These are phyloP conservation scores for Gephyroberyx darwinii DNA, from an alignment of 2,797 vertebrate species.

Conservation along the genomic window DNA sequence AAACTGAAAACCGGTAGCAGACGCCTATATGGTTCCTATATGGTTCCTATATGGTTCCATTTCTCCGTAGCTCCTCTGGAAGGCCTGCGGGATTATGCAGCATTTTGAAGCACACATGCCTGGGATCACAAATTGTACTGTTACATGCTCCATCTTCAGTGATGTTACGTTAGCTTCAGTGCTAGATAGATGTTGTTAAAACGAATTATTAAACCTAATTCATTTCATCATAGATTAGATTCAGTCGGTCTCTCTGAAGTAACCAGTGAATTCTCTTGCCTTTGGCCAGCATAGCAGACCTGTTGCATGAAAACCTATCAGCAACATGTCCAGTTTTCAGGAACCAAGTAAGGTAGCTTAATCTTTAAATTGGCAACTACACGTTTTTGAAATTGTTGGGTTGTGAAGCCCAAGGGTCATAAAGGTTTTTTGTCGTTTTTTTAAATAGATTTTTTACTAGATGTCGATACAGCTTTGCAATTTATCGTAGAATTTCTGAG, in stretches of 20 bases:
- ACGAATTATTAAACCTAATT: neutral
- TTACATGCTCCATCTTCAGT: constrained; percentile 3
- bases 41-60: neutral
- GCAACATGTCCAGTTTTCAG: neutral
- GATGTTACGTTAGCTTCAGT: neutral
- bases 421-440: no score
- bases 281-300: neutral
- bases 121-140: constrained; percentile 13
- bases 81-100: constrained; percentile 12
- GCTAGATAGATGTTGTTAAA: neutral
- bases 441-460: no score
- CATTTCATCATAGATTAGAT: constrained; percentile 7
- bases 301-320: neutral
- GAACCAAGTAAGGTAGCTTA: constrained; percentile 2
- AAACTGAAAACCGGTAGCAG: constrained; percentile 33
- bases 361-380: constrained; percentile 25
- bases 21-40: neutral
- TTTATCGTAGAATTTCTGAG: no score
- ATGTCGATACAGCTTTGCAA: no score
- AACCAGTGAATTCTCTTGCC: neutral
- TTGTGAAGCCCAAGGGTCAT: no score
- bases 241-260: no score
- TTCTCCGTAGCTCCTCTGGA: constrained; percentile 29
- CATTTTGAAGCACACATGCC: constrained; percentile 26
- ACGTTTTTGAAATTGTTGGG: constrained; percentile 3